These are phyloP conservation scores for Nyctereutes procyonoides DNA, from an alignment of 2,113 vertebrate species.

Conservation along the genomic window DNA sequence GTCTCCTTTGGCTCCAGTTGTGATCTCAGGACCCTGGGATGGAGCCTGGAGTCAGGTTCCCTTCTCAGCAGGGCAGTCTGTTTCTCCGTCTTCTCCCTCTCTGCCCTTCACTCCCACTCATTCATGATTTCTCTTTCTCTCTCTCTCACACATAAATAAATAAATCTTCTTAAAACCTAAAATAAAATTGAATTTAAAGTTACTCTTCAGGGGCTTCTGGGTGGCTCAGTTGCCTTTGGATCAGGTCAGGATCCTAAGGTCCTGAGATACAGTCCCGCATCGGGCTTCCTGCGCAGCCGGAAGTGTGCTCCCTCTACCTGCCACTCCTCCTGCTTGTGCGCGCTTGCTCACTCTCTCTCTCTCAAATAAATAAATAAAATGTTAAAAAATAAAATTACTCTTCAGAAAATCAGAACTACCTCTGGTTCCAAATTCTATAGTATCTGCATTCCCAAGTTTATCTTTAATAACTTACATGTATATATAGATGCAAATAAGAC, in stretches of 20 bases:
- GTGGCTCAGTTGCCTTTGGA: too few relatives aligned
- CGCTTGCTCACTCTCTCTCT: not conserved
- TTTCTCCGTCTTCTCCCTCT: not conserved
- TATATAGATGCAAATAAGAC: not conserved
- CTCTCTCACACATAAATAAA: not conserved
- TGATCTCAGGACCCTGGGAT: not conserved
- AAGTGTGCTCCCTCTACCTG: too few relatives aligned
- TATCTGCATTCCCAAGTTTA: not conserved
- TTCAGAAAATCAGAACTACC: conserved; percentile 26
- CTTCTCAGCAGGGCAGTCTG: not conserved
- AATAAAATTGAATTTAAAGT: not conserved
- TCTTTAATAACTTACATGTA: not conserved
- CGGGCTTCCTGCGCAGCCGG: too few relatives aligned
- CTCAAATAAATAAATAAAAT: not conserved
- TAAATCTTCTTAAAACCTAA: not conserved
- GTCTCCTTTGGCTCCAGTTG: not conserved
- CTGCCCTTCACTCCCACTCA: not conserved
- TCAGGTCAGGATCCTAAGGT: too few relatives aligned
- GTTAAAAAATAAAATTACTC: conserved; percentile 3
- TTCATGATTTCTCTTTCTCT: not conserved
- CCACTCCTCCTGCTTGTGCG: too few relatives aligned
- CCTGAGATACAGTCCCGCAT: too few relatives aligned
- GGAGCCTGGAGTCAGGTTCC: not conserved
- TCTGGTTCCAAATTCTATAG: not conserved
- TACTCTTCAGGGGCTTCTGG: not conserved